Conservation (phyloP, 92 coral and sea anemone species). For the Desmophyllum pertusum region DNA sequence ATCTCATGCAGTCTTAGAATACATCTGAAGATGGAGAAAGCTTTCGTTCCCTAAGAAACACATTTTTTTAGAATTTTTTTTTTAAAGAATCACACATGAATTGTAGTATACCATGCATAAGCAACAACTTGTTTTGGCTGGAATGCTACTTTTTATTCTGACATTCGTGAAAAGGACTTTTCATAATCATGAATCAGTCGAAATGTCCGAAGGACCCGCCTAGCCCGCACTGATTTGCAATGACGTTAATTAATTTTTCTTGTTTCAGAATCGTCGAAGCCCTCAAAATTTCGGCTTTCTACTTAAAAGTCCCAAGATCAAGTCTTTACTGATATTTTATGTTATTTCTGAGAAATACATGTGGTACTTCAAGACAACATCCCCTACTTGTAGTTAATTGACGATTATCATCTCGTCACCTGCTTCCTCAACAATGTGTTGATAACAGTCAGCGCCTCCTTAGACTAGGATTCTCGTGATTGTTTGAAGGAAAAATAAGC, state of each 20-base stretch:
- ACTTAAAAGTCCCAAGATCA: not conserved
- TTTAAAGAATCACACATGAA: not conserved
- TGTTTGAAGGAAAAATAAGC: not conserved
- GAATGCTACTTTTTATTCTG: not conserved
- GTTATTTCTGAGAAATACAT: too few relatives aligned
- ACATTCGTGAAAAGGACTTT: not conserved
- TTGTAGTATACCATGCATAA: not conserved
- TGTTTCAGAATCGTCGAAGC: not conserved
- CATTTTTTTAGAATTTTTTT: too few relatives aligned
- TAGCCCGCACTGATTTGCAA: not conserved
- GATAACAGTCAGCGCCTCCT: too few relatives aligned
- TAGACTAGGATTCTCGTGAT: too few relatives aligned
- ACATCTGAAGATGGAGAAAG: not conserved
- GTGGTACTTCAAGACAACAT: too few relatives aligned
- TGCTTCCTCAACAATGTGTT: too few relatives aligned
- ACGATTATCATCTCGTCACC: too few relatives aligned
- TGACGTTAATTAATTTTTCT: not conserved
- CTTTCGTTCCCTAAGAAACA: too few relatives aligned
- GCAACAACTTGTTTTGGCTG: not conserved
- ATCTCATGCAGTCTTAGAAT: too few relatives aligned
- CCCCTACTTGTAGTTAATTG: too few relatives aligned
- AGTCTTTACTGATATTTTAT: not conserved
- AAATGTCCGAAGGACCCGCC: not conserved
- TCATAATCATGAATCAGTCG: too few relatives aligned
- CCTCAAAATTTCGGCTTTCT: not conserved